Conservation (phyloP, 2,797 vertebrate genomes). For the Carduelis carduelis region DNA sequence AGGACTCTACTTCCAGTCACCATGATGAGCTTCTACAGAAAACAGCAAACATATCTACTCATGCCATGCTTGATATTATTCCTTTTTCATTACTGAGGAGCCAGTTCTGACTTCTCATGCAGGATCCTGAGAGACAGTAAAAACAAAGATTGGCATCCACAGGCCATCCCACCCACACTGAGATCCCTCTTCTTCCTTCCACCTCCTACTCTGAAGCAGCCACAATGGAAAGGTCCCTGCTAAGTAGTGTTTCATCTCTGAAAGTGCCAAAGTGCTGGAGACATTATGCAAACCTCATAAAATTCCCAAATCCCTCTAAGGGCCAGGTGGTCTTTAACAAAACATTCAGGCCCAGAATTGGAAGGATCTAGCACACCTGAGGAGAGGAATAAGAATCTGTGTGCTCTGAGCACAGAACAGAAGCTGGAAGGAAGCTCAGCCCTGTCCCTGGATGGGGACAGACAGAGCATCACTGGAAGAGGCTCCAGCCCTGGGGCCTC, state of each 20-base stretch:
- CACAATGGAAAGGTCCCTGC: background rate
- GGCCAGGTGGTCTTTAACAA: background rate
- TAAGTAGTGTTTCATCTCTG: background rate
- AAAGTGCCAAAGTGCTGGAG: background rate
- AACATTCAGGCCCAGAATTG: background rate
- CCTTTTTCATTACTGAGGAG: background rate
- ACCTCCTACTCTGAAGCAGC: background rate
- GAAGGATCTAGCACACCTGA: background rate
- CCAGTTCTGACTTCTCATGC: background rate
- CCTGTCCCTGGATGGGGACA: background rate
- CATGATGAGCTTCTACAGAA: background rate
- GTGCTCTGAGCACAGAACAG: background rate
- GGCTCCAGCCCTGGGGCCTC: background rate
- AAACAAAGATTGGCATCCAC: background rate
- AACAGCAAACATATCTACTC: background rate
- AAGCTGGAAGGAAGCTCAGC: background rate
- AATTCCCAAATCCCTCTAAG: background rate
- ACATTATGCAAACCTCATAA: background rate
- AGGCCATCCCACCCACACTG: background rate
- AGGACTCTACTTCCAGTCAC: background rate
- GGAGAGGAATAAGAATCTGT: rapidly evolving
- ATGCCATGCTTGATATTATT: background rate
- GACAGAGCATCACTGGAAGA: background rate
- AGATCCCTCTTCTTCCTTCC: background rate
- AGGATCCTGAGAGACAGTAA: background rate